These are phyloP conservation scores for Paramormyrops kingsleyae DNA, from an alignment of 2,113 vertebrate genomes.

Conservation along the genomic window DNA sequence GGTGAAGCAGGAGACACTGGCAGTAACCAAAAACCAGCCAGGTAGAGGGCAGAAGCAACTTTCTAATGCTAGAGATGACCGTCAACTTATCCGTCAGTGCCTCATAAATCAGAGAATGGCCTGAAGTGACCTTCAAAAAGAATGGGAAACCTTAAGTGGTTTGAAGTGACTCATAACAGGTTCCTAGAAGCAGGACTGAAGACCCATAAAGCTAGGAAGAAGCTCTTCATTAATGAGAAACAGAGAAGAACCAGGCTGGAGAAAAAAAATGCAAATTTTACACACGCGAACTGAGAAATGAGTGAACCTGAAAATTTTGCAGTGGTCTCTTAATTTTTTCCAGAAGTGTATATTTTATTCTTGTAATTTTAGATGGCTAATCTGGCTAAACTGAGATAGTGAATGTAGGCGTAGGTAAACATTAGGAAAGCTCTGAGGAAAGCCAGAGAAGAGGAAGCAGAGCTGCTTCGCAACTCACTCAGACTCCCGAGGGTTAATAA, in stretches of 20 bases:
- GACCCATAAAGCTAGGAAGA: background rate
- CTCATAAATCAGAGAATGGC: background rate
- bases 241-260: too few species aligned
- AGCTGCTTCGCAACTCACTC: background rate
- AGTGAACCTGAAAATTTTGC: too few species aligned
- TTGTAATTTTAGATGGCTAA: background rate
- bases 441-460: background rate
- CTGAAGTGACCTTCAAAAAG: background rate
- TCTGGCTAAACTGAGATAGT: background rate
- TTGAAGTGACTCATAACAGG: background rate
- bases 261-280: background rate
- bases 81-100: background rate
- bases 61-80: background rate
- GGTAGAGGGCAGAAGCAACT: background rate
- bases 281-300: background rate
- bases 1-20: background rate
- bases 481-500: too few species aligned
- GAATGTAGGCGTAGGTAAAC: background rate
- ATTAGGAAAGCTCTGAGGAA: background rate
- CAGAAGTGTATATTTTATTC: background rate
- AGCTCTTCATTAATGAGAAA: background rate
- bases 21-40: background rate
- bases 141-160: background rate
- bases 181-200: background rate
- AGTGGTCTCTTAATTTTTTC: background rate